These are phyloP conservation scores for Dendrocincla fuliginosa DNA, from an alignment of 2,797 vertebrate genomes.

Conservation along the genomic window DNA sequence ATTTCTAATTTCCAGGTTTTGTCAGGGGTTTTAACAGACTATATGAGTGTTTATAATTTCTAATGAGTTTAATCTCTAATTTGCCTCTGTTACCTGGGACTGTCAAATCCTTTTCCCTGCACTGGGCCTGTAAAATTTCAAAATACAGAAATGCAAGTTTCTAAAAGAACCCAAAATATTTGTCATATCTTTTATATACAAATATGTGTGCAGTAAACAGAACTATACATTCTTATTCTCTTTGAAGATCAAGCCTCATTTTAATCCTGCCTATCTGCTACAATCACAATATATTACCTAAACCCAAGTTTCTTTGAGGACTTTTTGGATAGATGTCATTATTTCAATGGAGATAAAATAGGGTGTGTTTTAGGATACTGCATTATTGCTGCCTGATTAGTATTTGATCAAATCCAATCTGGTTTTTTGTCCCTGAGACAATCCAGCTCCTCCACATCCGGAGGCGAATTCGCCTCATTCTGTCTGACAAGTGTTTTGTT, in stretches of 20 bases:
- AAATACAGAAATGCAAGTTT: background rate
- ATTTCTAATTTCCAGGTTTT: conserved; percentile 74
- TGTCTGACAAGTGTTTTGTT: conserved; percentile 52
- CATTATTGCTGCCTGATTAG: conserved; percentile 51
- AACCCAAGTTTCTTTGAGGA: conserved; percentile 53
- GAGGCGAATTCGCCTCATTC: conserved; percentile 37
- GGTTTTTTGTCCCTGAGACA: background rate
- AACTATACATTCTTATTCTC: conserved; percentile 49
- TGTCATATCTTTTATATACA: conserved; percentile 50
- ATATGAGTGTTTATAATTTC: conserved; percentile 57
- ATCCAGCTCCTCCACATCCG: background rate
- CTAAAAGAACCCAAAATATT: conserved; percentile 25
- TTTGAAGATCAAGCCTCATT: conserved; percentile 57
- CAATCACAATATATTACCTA: conserved; percentile 39
- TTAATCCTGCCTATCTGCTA: conserved; percentile 32
- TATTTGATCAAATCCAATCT: conserved; percentile 40
- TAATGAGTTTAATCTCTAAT: conserved; percentile 54
- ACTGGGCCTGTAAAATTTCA: background rate
- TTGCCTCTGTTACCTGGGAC: conserved; percentile 37
- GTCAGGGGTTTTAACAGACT: conserved; percentile 46
- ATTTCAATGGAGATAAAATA: conserved; percentile 44
- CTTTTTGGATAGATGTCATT: conserved; percentile 40
- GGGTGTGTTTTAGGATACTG: background rate
- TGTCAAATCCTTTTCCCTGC: conserved; percentile 21
- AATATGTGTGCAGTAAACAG: conserved; percentile 23